Conservation (phyloP, 2,888 invertebrate species). For the Drosophila mayaguana region DNA sequence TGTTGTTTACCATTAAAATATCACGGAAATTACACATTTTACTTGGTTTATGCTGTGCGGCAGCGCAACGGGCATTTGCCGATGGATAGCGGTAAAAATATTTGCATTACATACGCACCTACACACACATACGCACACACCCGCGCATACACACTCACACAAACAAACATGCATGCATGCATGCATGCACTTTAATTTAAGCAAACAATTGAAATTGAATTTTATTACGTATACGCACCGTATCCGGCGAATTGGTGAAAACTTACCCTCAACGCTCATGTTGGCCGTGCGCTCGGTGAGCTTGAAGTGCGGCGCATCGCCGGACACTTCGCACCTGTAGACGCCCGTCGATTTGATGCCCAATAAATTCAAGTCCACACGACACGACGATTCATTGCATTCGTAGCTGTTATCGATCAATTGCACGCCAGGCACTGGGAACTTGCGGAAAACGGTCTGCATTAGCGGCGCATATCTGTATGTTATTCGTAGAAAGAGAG, state of each 20-base stretch:
- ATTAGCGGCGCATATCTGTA: slow-evolving; percentile 83
- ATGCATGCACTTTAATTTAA: slow-evolving; percentile 62
- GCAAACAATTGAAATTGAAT: slow-evolving; percentile 73
- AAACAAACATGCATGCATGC: not conserved
- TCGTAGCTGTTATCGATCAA: slow-evolving; percentile 78
- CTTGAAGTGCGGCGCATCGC: slow-evolving; percentile 87
- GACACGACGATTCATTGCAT: slow-evolving; percentile 83
- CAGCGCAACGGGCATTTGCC: slow-evolving; percentile 41
- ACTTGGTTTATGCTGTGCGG: slow-evolving; percentile 75
- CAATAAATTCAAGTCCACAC: slow-evolving; percentile 81
- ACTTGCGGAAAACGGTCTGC: slow-evolving; percentile 80
- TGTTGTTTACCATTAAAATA: slow-evolving; percentile 80
- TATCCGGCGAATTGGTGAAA: not conserved
- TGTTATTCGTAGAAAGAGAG: not conserved
- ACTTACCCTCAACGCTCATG: slow-evolving; percentile 87
- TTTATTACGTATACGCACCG: slow-evolving; percentile 63
- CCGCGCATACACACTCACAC: slow-evolving; percentile 5
- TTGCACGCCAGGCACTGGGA: slow-evolving; percentile 80
- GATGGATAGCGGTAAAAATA: slow-evolving; percentile 59
- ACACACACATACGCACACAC: slow-evolving; percentile 11
- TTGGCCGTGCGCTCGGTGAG: slow-evolving; percentile 86
- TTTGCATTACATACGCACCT: slow-evolving; percentile 54
- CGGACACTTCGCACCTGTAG: slow-evolving; percentile 88
- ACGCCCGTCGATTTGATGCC: slow-evolving; percentile 85
- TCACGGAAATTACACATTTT: slow-evolving; percentile 82